phyloP scores from a whole-genome alignment of 2,113 vertebrate species.

The Phalacrocorax aristotelis region DNA sequence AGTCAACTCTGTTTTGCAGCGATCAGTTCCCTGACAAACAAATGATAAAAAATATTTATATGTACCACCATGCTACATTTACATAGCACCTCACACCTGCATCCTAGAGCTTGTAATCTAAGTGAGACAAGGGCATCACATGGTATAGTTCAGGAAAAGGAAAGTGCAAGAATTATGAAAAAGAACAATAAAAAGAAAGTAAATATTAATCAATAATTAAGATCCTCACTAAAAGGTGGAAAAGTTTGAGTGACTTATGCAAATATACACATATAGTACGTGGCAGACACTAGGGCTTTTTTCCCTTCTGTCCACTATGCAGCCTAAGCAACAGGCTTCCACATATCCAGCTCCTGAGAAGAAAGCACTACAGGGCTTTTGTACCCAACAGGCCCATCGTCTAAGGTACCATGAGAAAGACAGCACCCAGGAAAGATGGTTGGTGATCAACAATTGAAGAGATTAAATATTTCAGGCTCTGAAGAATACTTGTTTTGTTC shows the following conservation, averaged over 20 bases:
- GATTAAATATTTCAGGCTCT: background rate
- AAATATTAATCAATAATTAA: background rate
- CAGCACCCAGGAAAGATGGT: background rate
- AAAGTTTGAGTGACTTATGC: background rate
- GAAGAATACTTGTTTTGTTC: background rate
- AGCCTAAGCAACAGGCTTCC: background rate
- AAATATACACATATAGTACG: background rate
- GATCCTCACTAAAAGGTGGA: background rate
- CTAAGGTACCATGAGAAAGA: background rate
- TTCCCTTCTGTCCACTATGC: accelerated
- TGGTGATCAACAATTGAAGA: background rate
- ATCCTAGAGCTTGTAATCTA: background rate
- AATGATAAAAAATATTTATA: background rate
- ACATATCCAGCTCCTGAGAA: background rate
- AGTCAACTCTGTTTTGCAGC: background rate
- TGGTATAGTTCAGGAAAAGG: background rate
- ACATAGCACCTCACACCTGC: background rate
- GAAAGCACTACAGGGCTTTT: background rate
- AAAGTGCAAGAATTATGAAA: background rate
- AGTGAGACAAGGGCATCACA: background rate
- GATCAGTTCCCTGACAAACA: background rate
- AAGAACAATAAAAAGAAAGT: background rate
- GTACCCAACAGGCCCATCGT: background rate
- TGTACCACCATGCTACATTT: background rate
- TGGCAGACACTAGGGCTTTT: background rate